Evolutionary conservation across 2,888 invertebrate genomes (phyloP).

Genomic region (Cerastis rubricosa): DNA sequence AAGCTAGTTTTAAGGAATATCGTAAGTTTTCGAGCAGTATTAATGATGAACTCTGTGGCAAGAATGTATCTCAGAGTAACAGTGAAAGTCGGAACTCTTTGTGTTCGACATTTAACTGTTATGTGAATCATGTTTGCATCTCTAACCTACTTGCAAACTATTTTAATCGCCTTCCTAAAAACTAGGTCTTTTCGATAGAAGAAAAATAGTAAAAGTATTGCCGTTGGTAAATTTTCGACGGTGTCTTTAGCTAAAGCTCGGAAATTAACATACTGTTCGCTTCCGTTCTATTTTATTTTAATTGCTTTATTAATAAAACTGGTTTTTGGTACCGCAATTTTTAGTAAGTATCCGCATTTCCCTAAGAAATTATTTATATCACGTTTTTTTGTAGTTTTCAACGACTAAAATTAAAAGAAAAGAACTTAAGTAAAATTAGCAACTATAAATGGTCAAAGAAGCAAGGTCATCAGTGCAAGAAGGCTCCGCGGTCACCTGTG

Average conservation of each 20-base stretch:
- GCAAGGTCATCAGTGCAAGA: conserved; percentile 6
- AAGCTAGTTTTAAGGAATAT: background rate
- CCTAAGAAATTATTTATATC: background rate
- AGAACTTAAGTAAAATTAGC: background rate
- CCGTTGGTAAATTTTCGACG: background rate
- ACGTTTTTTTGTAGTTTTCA: background rate
- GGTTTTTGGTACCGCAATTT: background rate
- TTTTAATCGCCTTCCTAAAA: conserved; percentile 28
- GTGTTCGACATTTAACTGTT: conserved; percentile 58
- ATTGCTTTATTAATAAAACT: background rate
- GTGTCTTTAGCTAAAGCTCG: background rate
- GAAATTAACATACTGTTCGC: conserved; percentile 2
- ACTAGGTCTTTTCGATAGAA: conserved; percentile 2
- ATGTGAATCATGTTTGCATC: conserved; percentile 61
- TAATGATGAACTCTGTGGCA: conserved; percentile 14
- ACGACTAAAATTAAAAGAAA: background rate
- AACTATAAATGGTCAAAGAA: background rate
- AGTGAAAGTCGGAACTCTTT: conserved; percentile 60
- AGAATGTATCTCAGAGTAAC: conserved; percentile 39
- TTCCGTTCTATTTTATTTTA: conserved; percentile 14
- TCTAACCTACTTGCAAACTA: conserved; percentile 49
- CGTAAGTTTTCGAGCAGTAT: conserved; percentile 1
- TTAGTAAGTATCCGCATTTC: background rate
- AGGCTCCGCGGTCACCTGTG: conserved; percentile 23
- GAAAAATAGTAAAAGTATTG: conserved; percentile 1